These are phyloP conservation scores for Aplochiton taeniatus DNA, from an alignment of 2,797 vertebrate species.

Conservation along the genomic window DNA sequence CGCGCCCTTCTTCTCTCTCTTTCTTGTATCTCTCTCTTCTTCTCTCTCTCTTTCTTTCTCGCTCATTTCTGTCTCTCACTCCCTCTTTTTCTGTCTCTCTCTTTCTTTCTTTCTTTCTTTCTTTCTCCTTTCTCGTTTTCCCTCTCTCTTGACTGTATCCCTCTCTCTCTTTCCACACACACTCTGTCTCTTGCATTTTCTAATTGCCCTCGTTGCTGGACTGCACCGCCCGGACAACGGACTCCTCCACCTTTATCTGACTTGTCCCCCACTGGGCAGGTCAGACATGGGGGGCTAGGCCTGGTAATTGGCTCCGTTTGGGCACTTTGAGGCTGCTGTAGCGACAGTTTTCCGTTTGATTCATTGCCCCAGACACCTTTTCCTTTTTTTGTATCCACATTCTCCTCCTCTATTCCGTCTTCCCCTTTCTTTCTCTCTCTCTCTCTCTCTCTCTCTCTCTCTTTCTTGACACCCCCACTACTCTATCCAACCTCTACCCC, in stretches of 20 bases:
- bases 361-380: slow-evolving; percentile 56
- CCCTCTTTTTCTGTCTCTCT: slow-evolving; percentile 26
- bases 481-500: neutral
- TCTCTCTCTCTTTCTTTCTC: neutral
- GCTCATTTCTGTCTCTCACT: slow-evolving; percentile 15
- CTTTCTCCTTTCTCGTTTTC: neutral
- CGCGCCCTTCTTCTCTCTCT: no score
- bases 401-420: slow-evolving; percentile 19
- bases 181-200: no score
- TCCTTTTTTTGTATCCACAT: slow-evolving; percentile 3
- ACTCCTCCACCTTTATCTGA: slow-evolving; percentile 31
- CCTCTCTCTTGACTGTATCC: slow-evolving; percentile 11
- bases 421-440: slow-evolving; percentile 44
- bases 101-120: slow-evolving; percentile 22
- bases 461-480: no score
- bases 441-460: neutral
- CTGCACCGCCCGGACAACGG: slow-evolving; percentile 3
- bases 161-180: no score
- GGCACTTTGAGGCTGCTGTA: slow-evolving; percentile 69
- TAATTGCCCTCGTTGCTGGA: no score
- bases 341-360: slow-evolving; percentile 75
- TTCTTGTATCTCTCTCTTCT: slow-evolving; percentile 1
- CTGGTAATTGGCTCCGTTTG: slow-evolving; percentile 71
- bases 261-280: slow-evolving; percentile 38
- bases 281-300: slow-evolving; percentile 57